Base-by-base conservation (phyloP, 2,888 invertebrate genomes). In the Lysandra coridon region DNA sequence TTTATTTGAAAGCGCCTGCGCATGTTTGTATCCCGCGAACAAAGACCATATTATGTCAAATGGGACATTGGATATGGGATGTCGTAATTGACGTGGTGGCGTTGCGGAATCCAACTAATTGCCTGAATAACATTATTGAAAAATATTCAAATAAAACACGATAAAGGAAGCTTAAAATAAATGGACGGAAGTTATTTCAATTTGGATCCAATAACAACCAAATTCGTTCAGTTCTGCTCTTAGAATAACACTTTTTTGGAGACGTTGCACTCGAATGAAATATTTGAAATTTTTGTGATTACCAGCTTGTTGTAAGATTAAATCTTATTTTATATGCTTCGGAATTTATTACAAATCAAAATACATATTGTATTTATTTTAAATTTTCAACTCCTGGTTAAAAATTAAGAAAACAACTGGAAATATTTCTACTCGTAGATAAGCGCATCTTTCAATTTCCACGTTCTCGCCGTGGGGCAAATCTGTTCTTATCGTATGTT, bases 41-140 rank as follows among this genome's bases (percentile, higher is more conserved):
- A 86, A 86, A 86, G 86, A 87, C 86, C 86, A 89, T 92, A 89
- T 89, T 92, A 89, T 89, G 90, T 92, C 92, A 91, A 88, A 90
- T 88, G 84, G 85, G 89, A 87, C 86, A 84, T 69, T 33, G 33
- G 69, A 69, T 69, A 69, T 69, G 69, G 69, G 69, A 69, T 83
- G 83, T 78, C 84, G 86, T 90, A 90, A 90, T 90, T 90, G 89
- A 88, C 87, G 87, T 84, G 85, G 84, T 79, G 80, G 80, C 78
- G 81, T 79, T 79, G 57, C 81, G 81, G 83, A 81, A 81, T 81
- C 80, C 37, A 76, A 81, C 80, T 83, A 82, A 83, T 83, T 83
- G 80, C 80, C 80, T 80, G 17, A 57, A 57, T 57, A 78, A 78
- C 78, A 81, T 81, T 81, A 81, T 79, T 78, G 80, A 80, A 81